A percentile compares a stretch with the other conserved stretches of the same genome.
Evolutionary conservation across 2,113 vertebrate genomes (phyloP).

Genomic region (Amia ocellicauda): DNA sequence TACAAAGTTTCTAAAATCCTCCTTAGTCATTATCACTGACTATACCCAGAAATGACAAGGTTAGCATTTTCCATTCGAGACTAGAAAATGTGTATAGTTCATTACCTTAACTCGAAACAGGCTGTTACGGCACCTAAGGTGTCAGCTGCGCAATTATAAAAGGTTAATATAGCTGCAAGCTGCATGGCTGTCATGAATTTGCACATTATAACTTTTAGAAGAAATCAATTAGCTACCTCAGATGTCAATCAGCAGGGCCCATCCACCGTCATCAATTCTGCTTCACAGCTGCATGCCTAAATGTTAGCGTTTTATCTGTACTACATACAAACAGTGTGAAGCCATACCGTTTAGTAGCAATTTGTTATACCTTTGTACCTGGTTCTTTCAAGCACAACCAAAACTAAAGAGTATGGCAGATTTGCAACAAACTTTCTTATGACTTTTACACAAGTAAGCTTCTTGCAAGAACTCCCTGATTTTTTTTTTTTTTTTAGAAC

Average conservation of each 20-base stretch:
- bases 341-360: slow-evolving; percentile 2
- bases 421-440: neutral
- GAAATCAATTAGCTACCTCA: slow-evolving; percentile 27
- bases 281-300: slow-evolving; percentile 43
- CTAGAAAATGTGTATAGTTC: neutral
- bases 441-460: neutral
- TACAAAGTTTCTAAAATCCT: no score
- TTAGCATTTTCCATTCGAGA: slow-evolving; percentile 58
- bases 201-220: slow-evolving; percentile 11
- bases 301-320: slow-evolving; percentile 41
- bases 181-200: slow-evolving; percentile 1
- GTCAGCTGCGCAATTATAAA: slow-evolving; percentile 5
- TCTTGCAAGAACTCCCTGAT: neutral
- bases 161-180: slow-evolving; percentile 3
- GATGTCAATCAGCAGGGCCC: slow-evolving; percentile 24
- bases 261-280: slow-evolving; percentile 38
- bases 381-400: neutral
- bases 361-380: neutral
- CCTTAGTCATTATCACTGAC: neutral
- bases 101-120: slow-evolving; percentile 10
- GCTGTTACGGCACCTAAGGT: neutral
- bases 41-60: slow-evolving; percentile 56
- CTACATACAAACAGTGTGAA: slow-evolving; percentile 19
- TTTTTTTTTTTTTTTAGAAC: neutral
- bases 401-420: neutral